phyloP scores from a whole-genome alignment of 2,888 invertebrate genomes.

The Timema cristinae region DNA sequence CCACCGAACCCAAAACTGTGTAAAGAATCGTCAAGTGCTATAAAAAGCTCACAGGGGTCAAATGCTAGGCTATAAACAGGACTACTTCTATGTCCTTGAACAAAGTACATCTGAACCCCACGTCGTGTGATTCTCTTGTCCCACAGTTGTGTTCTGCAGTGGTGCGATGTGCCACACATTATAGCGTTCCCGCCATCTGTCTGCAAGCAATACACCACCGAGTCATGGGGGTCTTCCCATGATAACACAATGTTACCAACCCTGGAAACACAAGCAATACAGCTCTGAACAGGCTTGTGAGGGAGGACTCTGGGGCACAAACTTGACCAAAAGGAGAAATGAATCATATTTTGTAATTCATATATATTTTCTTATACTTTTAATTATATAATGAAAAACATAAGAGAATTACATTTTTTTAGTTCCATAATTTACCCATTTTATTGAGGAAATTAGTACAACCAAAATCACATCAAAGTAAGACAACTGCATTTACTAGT shows the following conservation, averaged over 20 bases:
- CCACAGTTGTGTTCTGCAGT: slow-evolving; percentile 9
- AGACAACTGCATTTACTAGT: too few relatives aligned
- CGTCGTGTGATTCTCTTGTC: slow-evolving; percentile 1
- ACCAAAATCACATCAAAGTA: too few relatives aligned
- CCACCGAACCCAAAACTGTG: not conserved
- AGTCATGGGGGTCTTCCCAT: slow-evolving; percentile 4
- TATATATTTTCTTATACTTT: too few relatives aligned
- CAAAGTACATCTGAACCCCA: not conserved
- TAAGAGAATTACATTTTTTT: too few relatives aligned
- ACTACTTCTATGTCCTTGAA: not conserved
- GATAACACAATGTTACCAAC: not conserved
- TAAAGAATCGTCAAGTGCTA: slow-evolving; percentile 2
- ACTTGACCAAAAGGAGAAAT: too few relatives aligned
- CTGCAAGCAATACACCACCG: slow-evolving; percentile 1
- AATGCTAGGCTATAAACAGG: not conserved
- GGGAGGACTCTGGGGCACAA: too few relatives aligned
- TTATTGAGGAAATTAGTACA: too few relatives aligned
- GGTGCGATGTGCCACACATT: not conserved
- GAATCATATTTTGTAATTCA: too few relatives aligned
- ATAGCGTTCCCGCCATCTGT: slow-evolving; percentile 4
- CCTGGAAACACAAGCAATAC: not conserved
- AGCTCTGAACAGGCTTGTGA: too few relatives aligned
- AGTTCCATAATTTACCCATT: too few relatives aligned
- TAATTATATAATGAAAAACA: too few relatives aligned
- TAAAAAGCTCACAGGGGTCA: not conserved